Evolutionary conservation across 2,113 vertebrate genomes (phyloP).

Genomic region (Salvelinus alpinus): DNA sequence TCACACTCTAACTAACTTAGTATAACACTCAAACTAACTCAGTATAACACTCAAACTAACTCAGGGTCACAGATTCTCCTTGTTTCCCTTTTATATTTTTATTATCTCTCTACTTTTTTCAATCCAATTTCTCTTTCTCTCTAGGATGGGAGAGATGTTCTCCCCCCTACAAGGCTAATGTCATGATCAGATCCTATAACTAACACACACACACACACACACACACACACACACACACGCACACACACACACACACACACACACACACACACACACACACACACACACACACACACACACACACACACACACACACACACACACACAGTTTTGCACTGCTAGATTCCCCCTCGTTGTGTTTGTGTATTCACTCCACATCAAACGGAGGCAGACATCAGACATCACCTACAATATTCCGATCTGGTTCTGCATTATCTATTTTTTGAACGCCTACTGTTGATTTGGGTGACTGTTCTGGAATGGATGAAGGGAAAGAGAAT

Average conservation of each 20-base stretch:
- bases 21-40: too few relatives aligned
- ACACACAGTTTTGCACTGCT: conserved; percentile 37
- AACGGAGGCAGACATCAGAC: conserved; percentile 52
- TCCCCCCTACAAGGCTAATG: conserved; percentile 58
- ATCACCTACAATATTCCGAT: conserved; percentile 59
- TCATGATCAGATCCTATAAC: conserved; percentile 65
- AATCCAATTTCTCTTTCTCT: conserved; percentile 59
- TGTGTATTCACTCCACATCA: conserved; percentile 67
- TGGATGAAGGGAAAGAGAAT: conserved; percentile 47
- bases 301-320: conserved; percentile 47
- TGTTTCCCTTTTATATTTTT: conserved; percentile 1
- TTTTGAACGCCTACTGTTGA: conserved; percentile 47
- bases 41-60: not conserved
- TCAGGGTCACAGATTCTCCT: not conserved
- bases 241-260: conserved; percentile 10
- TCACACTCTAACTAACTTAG: too few relatives aligned
- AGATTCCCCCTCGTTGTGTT: conserved; percentile 62
- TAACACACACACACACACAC: conserved; percentile 51
- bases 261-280: too few relatives aligned
- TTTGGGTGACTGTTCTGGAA: conserved; percentile 56
- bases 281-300: conserved; percentile 1
- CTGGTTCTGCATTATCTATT: conserved; percentile 44
- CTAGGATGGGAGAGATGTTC: conserved; percentile 50
- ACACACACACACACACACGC: conserved; percentile 19
- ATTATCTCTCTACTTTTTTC: conserved; percentile 10